Percentiles rank a stretch among this genome's conserved stretches.
Evolutionary conservation across 1,140 invertebrate genomes (phyloP).

Genomic region (Aporrectodea caliginosa): DNA sequence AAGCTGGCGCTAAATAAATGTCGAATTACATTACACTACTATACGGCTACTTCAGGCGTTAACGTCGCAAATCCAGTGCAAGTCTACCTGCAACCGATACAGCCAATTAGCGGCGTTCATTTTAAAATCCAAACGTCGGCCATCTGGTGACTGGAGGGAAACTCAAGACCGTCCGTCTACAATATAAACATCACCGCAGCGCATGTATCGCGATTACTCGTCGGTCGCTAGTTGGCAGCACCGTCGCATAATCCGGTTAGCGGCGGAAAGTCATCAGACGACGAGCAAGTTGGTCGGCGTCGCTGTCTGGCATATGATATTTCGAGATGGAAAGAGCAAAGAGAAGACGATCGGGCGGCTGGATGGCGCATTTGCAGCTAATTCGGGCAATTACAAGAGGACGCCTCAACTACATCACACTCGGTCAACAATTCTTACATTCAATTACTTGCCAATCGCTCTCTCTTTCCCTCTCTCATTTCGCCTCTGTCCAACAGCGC

Average conservation of each 20-base stretch:
- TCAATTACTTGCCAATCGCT: background rate
- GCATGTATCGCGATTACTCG: background rate
- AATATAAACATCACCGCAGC: background rate
- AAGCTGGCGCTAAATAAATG: too few relatives aligned
- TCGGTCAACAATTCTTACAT: background rate
- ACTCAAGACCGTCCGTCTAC: background rate
- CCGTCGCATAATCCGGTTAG: background rate
- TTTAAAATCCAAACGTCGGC: too few relatives aligned
- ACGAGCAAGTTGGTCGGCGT: background rate
- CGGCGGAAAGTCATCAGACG: background rate
- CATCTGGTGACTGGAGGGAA: background rate
- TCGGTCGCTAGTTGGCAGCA: background rate
- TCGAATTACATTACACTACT: too few relatives aligned
- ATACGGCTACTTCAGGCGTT: too few relatives aligned
- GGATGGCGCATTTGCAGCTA: background rate
- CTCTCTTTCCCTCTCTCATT: background rate
- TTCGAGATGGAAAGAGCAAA: background rate
- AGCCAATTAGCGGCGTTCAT: too few relatives aligned
- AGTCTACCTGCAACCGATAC: too few relatives aligned
- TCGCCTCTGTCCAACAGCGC: too few relatives aligned
- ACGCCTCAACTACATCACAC: background rate
- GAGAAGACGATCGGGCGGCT: background rate
- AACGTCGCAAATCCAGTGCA: too few relatives aligned
- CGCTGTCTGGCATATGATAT: background rate
- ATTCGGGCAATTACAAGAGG: background rate